A percentile compares a stretch with the other conserved stretches of the same genome.
phyloP scores from a whole-genome alignment of 2,797 vertebrate genomes.

The Labeo calbasu region DNA sequence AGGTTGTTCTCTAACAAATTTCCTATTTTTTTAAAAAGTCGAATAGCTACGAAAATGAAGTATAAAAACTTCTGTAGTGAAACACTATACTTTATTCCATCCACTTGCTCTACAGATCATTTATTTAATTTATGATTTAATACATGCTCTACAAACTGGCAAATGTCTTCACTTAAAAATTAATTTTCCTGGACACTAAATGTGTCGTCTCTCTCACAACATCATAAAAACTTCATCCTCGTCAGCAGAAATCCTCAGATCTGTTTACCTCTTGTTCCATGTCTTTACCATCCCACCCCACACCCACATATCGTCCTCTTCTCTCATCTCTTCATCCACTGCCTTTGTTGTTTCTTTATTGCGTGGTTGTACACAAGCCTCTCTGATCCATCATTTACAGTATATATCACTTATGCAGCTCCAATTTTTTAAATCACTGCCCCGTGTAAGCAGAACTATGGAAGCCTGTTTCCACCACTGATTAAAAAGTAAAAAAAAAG shows the following conservation, averaged over 20 bases:
- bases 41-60: background rate
- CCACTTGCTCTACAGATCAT: background rate
- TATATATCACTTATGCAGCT: background rate
- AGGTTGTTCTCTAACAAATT: background rate
- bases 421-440: background rate
- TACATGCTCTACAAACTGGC: conserved; percentile 8
- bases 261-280: conserved; percentile 4
- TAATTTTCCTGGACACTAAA: background rate
- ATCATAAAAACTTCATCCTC: background rate
- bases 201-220: background rate
- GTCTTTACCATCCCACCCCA: background rate
- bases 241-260: conserved; percentile 25
- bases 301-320: background rate
- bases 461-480: too few species aligned
- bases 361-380: background rate
- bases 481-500: too few species aligned
- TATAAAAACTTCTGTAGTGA: background rate
- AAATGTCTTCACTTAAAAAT: background rate
- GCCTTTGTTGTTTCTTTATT: conserved; percentile 2
- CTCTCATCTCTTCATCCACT: background rate
- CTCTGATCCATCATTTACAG: background rate
- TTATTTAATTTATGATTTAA: conserved; percentile 4
- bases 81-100: background rate
- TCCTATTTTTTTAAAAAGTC: background rate
- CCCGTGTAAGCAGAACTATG: background rate